Percentiles rank a stretch among this genome's conserved stretches.
phyloP scores from a whole-genome alignment of 2,797 vertebrate genomes.

The Cynopterus sphinx region DNA sequence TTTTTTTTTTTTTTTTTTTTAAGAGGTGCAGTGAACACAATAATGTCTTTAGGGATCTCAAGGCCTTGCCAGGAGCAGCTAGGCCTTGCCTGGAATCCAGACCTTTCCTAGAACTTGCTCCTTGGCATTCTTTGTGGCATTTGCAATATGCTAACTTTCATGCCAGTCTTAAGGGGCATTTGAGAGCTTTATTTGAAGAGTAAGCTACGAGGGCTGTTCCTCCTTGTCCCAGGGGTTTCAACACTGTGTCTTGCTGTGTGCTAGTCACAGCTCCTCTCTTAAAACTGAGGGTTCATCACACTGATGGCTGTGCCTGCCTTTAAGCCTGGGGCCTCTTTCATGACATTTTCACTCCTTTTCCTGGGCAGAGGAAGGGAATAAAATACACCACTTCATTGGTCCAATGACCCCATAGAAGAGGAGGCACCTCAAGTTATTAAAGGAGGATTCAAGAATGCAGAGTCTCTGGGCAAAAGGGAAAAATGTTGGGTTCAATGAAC shows the following conservation, averaged over 20 bases:
- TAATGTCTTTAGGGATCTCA: not conserved
- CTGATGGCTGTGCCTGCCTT: not conserved
- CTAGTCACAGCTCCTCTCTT: not conserved
- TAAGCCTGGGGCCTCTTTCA: not conserved
- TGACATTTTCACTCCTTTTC: not conserved
- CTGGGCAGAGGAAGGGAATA: not conserved
- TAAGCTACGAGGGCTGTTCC: accelerated
- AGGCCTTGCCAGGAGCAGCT: not conserved
- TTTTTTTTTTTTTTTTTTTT: not conserved
- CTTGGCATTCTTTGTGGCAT: not conserved
- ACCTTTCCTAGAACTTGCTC: not conserved
- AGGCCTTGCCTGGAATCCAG: not conserved
- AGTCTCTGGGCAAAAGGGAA: not conserved
- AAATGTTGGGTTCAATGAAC: not conserved
- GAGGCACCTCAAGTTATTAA: not conserved
- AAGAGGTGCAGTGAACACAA: not conserved
- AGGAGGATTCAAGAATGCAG: not conserved
- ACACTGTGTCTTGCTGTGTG: accelerated
- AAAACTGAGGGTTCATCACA: not conserved
- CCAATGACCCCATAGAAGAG: not conserved
- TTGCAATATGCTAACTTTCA: not conserved
- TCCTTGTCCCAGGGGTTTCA: not conserved
- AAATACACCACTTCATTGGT: not conserved
- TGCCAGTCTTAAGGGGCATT: not conserved
- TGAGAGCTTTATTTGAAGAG: not conserved